Conservation (phyloP, 2,797 vertebrate genomes). For the Micrastur ruficollis region DNA sequence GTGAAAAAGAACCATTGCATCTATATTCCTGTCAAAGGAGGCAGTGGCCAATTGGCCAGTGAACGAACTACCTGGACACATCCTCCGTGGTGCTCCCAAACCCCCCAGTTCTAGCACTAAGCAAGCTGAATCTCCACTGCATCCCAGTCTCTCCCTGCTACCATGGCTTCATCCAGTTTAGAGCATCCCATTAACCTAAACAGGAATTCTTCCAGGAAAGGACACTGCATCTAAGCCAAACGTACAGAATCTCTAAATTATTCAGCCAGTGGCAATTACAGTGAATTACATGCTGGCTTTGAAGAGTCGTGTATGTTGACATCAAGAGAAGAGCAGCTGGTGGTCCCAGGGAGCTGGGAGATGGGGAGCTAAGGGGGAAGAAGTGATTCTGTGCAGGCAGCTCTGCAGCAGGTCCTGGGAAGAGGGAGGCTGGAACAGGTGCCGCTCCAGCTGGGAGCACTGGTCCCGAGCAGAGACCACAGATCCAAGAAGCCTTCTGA, state of each 20-base stretch:
- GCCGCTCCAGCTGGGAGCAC: background rate
- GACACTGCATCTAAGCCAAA: background rate
- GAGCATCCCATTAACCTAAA: background rate
- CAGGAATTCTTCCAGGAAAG: background rate
- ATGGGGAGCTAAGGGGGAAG: background rate
- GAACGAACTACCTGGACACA: background rate
- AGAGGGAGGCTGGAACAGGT: background rate
- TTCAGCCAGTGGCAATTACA: background rate
- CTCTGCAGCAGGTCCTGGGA: background rate
- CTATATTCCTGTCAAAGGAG: slow-evolving; percentile 60
- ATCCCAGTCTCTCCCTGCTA: background rate
- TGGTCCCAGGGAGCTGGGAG: background rate
- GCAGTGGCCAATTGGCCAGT: slow-evolving; percentile 1
- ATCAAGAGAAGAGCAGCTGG: background rate
- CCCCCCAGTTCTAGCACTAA: background rate
- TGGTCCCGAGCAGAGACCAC: background rate
- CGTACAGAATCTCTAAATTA: background rate
- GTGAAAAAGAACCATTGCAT: slow-evolving; percentile 53
- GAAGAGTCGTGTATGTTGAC: fast-evolving
- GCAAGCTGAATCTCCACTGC: background rate
- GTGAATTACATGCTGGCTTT: background rate
- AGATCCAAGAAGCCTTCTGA: background rate
- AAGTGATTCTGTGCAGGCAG: background rate
- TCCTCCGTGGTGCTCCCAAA: background rate
- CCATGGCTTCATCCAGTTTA: fast-evolving